phyloP scores from a whole-genome alignment of 2,113 vertebrate species.

The Daubentonia madagascariensis region DNA sequence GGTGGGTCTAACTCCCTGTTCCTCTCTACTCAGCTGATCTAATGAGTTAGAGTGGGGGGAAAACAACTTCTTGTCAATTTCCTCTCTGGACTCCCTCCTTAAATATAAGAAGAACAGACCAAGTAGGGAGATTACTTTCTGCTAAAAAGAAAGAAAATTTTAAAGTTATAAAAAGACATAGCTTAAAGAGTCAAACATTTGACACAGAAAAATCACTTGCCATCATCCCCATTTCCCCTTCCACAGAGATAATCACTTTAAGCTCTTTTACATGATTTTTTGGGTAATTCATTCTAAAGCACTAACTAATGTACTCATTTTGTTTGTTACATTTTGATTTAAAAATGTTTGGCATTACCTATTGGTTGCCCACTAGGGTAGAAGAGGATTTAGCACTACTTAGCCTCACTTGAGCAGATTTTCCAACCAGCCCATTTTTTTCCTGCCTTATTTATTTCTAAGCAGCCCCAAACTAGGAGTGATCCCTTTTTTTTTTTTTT shows the following conservation, averaged over 20 bases:
- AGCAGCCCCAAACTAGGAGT: not conserved
- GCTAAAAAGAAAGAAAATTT: not conserved
- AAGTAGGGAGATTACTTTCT: not conserved
- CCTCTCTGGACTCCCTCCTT: not conserved
- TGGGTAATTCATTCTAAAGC: not conserved
- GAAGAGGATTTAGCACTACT: not conserved
- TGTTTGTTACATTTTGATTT: not conserved
- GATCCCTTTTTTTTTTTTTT: not conserved
- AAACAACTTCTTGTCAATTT: not conserved
- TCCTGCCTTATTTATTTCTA: not conserved
- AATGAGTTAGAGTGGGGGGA: not conserved
- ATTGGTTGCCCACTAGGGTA: not conserved
- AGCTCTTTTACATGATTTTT: not conserved
- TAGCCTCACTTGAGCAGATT: rapidly evolving
- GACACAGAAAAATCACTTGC: not conserved
- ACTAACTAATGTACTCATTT: not conserved
- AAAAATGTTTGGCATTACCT: not conserved
- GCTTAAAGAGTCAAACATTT: not conserved
- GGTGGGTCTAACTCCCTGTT: not conserved
- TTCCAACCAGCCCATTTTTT: not conserved
- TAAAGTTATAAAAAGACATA: not conserved
- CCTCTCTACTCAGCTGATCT: not conserved
- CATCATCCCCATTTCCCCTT: not conserved
- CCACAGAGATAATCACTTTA: not conserved
- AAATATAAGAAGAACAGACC: not conserved